Conservation (phyloP, 1,140 invertebrate species). For the Tetramorium parvispinum region DNA sequence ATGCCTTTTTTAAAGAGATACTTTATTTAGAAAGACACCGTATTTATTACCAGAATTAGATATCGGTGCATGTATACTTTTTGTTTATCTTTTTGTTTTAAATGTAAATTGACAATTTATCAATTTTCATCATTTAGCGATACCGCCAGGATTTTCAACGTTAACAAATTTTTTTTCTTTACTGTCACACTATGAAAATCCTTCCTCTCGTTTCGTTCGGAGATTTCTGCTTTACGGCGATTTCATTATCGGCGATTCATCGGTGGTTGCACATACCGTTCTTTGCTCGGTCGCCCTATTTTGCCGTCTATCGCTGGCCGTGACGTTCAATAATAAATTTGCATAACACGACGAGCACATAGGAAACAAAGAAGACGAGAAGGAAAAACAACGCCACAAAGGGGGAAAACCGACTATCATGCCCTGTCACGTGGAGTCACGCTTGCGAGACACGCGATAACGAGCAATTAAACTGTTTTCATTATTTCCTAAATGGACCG, state of each 20-base stretch:
- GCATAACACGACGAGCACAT: constrained; percentile 22
- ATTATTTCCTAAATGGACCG: constrained; percentile 36
- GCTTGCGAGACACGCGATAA: constrained; percentile 49
- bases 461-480: constrained; percentile 66
- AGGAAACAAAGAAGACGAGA: constrained; percentile 32
- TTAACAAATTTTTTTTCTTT: background rate
- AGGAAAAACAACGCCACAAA: constrained; percentile 2
- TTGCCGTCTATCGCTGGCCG: constrained; percentile 28
- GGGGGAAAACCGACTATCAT: constrained; percentile 28
- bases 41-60: background rate
- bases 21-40: background rate
- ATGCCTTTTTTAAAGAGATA: background rate
- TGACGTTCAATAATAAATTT: constrained; percentile 66
- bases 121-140: background rate
- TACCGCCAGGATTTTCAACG: background rate
- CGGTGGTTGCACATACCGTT: background rate
- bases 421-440: constrained; percentile 20
- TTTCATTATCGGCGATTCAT: background rate
- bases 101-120: background rate
- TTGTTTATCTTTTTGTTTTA: background rate
- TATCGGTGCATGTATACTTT: background rate
- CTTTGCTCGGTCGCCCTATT: constrained; percentile 9
- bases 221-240: background rate
- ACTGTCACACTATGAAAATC: background rate
- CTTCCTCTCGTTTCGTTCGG: background rate